Evolutionary conservation across 2,113 vertebrate species (phyloP), one percentile per base, ranked within the genome.

Genomic region (Poeciliopsis occidentalis): DNA sequence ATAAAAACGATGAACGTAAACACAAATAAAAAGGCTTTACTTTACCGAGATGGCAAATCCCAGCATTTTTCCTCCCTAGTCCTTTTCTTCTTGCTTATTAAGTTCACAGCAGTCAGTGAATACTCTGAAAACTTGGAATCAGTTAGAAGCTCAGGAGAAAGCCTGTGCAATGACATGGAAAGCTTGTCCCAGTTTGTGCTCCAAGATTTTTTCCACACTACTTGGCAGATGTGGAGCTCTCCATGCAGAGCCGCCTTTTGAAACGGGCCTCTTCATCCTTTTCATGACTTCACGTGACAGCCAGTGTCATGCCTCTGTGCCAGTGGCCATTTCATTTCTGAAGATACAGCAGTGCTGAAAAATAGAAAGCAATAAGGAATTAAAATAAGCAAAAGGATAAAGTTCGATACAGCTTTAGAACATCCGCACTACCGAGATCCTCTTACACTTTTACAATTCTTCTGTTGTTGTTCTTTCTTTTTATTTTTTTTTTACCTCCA

Each of bases 231-330:
- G 82, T 69, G 83, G 64, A 65, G 11, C 64, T 76, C 78, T 86
- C 82, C 61, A 27, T 51, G 65, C 72, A 61, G 71, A 76, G 74
- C 64, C 41, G 72, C 84, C 72, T 73, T 84, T 72, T 64, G 62
- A 86, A 86, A 76, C 76, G 81, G 84, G 64, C 70, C 75, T 84
- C 63, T 66, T 74, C 78, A 81, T 87, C 68, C 73, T 79, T 75
- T 85, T 82, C 77, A 83, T 83, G 81, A 76, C 67, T 82, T 64
- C 86, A 87, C 80, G 84, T 88, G 91, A 87, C 85, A 79, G 10
- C 60, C n/a, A 77, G 12, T 74, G 82, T 67, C 82, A 71, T 71
- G 85, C 75, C 47, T 70, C 41, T 27, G 27, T 12, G 80, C 79
- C 79, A 27, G 26, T 24, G 70, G 76, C 69, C 71, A 69, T 8